Evolutionary conservation across 2,113 vertebrate species (phyloP).

Genomic region (Odontesthes bonariensis): DNA sequence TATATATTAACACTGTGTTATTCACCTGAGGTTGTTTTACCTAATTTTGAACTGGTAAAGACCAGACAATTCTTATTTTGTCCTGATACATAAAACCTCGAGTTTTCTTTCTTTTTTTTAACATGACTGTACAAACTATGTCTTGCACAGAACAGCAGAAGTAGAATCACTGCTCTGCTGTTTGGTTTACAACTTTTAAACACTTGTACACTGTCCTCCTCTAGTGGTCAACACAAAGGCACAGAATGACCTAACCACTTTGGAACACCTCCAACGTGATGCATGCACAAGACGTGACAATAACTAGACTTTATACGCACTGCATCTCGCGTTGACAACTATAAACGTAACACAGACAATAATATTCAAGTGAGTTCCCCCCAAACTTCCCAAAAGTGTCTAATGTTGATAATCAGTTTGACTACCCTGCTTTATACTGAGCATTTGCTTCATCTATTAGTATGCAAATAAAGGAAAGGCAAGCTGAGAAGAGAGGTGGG

Average conservation of each 20-base stretch:
- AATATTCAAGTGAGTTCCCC: slow-evolving; percentile 25
- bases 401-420: slow-evolving; percentile 65
- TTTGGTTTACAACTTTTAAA: background rate
- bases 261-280: background rate
- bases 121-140: background rate
- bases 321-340: slow-evolving; percentile 24
- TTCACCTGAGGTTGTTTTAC: no score
- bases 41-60: background rate
- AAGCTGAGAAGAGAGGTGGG: slow-evolving; percentile 46
- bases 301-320: slow-evolving; percentile 32
- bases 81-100: background rate
- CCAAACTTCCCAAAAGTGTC: slow-evolving; percentile 36
- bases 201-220: slow-evolving; percentile 53
- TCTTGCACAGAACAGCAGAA: slow-evolving; percentile 2
- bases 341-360: slow-evolving; percentile 26
- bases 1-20: no score
- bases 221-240: slow-evolving; percentile 47
- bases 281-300: background rate
- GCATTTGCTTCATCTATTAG: slow-evolving; percentile 70
- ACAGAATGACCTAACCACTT: background rate
- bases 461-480: slow-evolving; percentile 72
- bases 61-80: background rate
- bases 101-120: background rate
- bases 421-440: slow-evolving; percentile 57
- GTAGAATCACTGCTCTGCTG: background rate